phyloP scores from a whole-genome alignment of 1,140 invertebrate species.

The Orchestia grillus region DNA sequence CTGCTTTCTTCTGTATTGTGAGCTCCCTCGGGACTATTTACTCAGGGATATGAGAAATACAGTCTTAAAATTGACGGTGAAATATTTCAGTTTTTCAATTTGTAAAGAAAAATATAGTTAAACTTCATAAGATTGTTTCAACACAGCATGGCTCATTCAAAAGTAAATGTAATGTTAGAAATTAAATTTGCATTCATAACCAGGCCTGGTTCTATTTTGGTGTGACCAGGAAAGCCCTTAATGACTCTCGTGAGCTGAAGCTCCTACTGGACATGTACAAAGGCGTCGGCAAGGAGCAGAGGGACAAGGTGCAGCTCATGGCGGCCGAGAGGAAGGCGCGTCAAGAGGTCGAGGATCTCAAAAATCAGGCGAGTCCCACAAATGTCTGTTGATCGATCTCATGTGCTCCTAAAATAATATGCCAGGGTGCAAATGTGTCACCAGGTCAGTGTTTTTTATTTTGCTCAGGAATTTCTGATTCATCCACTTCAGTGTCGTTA shows the following conservation, averaged over 20 bases:
- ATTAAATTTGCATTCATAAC: background rate
- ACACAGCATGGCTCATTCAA: no score
- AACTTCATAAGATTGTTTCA: no score
- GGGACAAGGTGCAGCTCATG: conserved; percentile 97
- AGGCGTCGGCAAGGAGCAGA: conserved; percentile 93
- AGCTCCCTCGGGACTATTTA: no score
- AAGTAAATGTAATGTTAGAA: background rate
- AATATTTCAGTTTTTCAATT: no score
- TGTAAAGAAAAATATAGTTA: no score
- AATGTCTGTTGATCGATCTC: background rate
- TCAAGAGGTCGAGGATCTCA: conserved; percentile 90
- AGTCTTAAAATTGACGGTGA: no score
- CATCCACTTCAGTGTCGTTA: background rate
- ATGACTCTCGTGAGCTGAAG: conserved; percentile 94
- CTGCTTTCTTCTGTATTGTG: no score
- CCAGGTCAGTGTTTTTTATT: background rate
- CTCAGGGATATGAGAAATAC: no score
- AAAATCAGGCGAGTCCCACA: conserved; percentile 71
- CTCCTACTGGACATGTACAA: conserved; percentile 97
- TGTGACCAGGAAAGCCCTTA: conserved; percentile 88
- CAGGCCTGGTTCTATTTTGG: background rate
- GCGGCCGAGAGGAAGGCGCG: conserved; percentile 91
- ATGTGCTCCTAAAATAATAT: background rate
- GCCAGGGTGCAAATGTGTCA: background rate
- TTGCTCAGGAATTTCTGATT: background rate